phyloP scores from a whole-genome alignment of 2,113 vertebrate genomes.

The Pimephales promelas region DNA sequence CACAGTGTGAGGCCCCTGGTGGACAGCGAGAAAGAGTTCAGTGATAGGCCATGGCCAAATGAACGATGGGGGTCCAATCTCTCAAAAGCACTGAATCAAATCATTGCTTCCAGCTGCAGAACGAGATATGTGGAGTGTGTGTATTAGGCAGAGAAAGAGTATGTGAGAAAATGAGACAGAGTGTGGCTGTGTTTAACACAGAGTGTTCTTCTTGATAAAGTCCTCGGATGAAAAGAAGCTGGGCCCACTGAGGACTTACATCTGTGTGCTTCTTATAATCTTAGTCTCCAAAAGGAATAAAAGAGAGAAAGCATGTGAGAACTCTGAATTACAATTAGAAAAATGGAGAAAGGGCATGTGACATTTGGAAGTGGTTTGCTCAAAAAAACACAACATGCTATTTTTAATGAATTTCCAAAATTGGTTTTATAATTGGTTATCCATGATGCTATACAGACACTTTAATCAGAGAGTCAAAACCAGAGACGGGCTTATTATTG shows the following conservation, averaged over 20 bases:
- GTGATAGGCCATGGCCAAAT: slow-evolving; percentile 52
- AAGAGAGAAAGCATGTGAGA: slow-evolving; percentile 6
- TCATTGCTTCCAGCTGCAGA: slow-evolving; percentile 61
- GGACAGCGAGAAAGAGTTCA: slow-evolving; percentile 61
- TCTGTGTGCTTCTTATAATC: slow-evolving; percentile 39
- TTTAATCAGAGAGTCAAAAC: not conserved
- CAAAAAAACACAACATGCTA: not conserved
- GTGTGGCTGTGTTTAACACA: slow-evolving; percentile 41
- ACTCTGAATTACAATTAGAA: slow-evolving; percentile 50
- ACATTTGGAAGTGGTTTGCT: slow-evolving; percentile 70
- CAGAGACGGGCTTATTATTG: not conserved
- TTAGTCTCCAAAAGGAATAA: slow-evolving; percentile 30
- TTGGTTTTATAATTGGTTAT: too few species aligned
- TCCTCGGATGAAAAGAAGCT: slow-evolving; percentile 39
- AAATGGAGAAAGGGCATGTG: slow-evolving; percentile 57
- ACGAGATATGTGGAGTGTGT: slow-evolving; percentile 45
- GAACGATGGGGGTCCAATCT: slow-evolving; percentile 57
- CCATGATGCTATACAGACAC: too few species aligned
- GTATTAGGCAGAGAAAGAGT: not conserved
- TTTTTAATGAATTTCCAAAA: not conserved
- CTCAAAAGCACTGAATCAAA: slow-evolving; percentile 67
- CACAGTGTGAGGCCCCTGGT: slow-evolving; percentile 53
- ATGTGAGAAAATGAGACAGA: slow-evolving; percentile 8
- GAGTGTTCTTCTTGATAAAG: slow-evolving; percentile 40
- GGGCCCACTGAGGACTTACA: slow-evolving; percentile 12